phyloP scores from a whole-genome alignment of 2,888 invertebrate species.

The Synergus umbraculus region DNA sequence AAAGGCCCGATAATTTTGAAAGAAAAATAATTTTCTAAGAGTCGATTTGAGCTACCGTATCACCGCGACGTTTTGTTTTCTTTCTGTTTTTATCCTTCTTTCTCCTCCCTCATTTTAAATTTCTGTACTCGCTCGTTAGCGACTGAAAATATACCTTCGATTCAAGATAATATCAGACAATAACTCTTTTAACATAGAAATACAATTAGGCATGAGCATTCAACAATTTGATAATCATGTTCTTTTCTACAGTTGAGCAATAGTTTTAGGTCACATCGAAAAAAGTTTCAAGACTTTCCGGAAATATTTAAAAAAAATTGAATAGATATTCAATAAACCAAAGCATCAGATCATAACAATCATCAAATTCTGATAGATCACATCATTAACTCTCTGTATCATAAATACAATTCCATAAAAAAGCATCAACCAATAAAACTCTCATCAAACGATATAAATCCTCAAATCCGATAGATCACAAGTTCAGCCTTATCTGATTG shows the following conservation, averaged over 20 bases:
- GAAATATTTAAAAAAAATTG: background rate
- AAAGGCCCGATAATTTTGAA: constrained; percentile 73
- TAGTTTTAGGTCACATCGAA: constrained; percentile 2
- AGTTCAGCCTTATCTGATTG: constrained; percentile 6
- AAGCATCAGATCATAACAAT: background rate
- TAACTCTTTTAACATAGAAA: background rate
- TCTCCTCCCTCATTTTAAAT: constrained; percentile 28
- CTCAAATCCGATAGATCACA: background rate
- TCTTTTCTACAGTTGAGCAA: constrained; percentile 29
- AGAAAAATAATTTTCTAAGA: constrained; percentile 76
- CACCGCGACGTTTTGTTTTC: constrained; percentile 42
- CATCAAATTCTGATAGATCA: background rate
- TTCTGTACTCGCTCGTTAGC: constrained; percentile 16
- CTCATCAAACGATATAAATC: background rate
- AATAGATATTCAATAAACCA: background rate
- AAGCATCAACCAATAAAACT: background rate
- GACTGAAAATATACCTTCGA: constrained; percentile 2
- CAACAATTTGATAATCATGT: background rate
- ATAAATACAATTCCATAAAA: background rate
- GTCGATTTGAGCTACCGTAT: constrained; percentile 55
- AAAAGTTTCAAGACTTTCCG: constrained; percentile 4
- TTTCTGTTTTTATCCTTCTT: background rate
- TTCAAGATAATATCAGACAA: constrained; percentile 1
- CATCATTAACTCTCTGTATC: background rate
- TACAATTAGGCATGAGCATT: constrained; percentile 23